Evolutionary conservation across 2,888 invertebrate species (phyloP), one percentile per base, ranked within the genome.

Genomic region (Folsomia candida): DNA sequence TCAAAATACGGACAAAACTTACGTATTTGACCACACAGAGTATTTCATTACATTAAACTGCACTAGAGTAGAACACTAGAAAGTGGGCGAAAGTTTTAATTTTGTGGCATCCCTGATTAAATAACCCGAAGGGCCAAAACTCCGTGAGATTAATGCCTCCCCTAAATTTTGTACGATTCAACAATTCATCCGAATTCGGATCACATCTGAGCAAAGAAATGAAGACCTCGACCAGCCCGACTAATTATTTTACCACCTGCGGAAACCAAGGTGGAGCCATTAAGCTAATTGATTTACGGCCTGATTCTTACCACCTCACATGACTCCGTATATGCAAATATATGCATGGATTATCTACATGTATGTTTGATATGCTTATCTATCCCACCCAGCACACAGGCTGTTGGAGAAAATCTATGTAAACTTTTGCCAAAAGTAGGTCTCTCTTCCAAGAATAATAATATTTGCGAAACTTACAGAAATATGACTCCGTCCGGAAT

Each of bases 401-500:
- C n/a, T n/a, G n/a, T n/a, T n/a, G n/a, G n/a, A 37, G 37, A 37
- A 37, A 37, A 14, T 37, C 11, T 29, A 18, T 6, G 37, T 63
- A 9, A 18, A 63, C 28, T 29, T 29, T 11, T 29, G n/a, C 26
- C 18, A 63, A 29, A 60, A 60, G 9, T 22, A 58, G 18, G n/a
- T 6, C 2, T 27, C n/a, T 22, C 14, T 14, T 28, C 9, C 9
- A 60, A 25, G 22, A 6, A 60, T 25, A 60, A 29, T 6, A 22
- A 4, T 37, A 37, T 9, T 20, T 51, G 51, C 51, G 20, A 54
- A 57, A 69, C 78, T 79, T 68, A 79, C 79, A 79, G 58, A 54
- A 77, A 78, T 27, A 72, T 70, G 51, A 79, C 76, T 51, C 75
- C 79, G 60, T 71, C 27, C 18, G 78, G 79, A 69, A 77, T 71